Evolutionary conservation across 2,797 vertebrate genomes (phyloP).

Genomic region (Chloroceryle amazona): DNA sequence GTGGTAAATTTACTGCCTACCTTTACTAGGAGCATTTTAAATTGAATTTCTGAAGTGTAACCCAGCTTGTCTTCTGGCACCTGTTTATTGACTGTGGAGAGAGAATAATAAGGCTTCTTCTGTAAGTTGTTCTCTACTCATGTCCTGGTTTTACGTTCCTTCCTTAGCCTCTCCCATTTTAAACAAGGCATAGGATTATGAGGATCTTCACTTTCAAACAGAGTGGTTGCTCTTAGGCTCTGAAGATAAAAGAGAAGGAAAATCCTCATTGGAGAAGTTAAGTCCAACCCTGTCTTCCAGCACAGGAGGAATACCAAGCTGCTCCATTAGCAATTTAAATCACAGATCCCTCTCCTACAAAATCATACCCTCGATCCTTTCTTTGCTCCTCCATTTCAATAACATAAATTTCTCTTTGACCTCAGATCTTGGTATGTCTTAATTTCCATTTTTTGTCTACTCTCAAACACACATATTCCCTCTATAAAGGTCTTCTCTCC

Average conservation of each 20-base stretch:
- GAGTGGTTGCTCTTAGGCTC: not conserved
- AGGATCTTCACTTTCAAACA: not conserved
- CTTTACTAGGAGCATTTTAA: not conserved
- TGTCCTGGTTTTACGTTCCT: not conserved
- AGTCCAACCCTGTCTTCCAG: not conserved
- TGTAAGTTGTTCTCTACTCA: not conserved
- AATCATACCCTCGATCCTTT: not conserved
- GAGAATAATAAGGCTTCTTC: not conserved
- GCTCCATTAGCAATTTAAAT: not conserved
- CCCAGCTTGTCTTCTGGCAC: not conserved
- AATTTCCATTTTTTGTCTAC: not conserved
- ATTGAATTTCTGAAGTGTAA: not conserved
- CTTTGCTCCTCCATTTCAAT: not conserved
- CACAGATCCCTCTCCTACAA: not conserved
- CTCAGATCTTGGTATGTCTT: not conserved
- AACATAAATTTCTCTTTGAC: not conserved
- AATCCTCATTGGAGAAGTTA: not conserved
- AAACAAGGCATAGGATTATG: not conserved
- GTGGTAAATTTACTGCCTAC: not conserved
- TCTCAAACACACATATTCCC: not conserved
- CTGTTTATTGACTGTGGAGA: not conserved
- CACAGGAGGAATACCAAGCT: not conserved
- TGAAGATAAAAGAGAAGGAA: not conserved
- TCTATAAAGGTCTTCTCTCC: not conserved
- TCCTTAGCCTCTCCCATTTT: not conserved